phyloP scores from a whole-genome alignment of 2,113 vertebrate species.

The Odocoileus hemionus region DNA sequence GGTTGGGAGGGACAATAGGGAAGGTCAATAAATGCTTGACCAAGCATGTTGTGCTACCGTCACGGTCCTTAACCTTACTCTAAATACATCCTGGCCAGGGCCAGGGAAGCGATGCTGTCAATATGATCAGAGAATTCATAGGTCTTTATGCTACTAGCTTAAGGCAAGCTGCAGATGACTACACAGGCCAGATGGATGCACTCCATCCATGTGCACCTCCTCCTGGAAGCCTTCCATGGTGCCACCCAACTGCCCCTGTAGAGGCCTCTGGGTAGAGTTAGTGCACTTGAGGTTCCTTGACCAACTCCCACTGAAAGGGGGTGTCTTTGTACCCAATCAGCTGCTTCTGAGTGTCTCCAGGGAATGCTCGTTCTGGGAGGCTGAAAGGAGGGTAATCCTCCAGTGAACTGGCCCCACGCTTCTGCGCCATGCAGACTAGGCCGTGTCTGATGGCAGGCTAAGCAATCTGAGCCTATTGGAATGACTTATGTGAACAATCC shows the following conservation, averaged over 20 bases:
- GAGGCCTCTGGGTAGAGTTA: neutral
- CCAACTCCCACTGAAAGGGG: neutral
- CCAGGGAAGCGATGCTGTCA: neutral
- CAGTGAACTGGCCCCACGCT: neutral
- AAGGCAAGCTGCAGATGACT: neutral
- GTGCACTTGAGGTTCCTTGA: neutral
- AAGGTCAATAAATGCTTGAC: neutral
- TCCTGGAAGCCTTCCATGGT: neutral
- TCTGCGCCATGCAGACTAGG: neutral
- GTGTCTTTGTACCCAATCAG: neutral
- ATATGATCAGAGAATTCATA: neutral
- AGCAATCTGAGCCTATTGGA: neutral
- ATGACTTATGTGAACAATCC: neutral
- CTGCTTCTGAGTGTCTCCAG: neutral
- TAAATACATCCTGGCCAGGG: neutral
- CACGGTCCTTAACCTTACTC: neutral
- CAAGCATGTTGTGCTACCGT: neutral
- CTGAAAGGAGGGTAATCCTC: neutral
- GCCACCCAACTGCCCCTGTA: neutral
- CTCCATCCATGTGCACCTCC: neutral
- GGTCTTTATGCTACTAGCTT: neutral
- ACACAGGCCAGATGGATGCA: neutral
- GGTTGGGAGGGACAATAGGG: neutral
- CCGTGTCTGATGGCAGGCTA: neutral
- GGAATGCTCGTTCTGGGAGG: neutral